Conservation (phyloP, 2,113 vertebrate genomes). For the Heterotilapia buettikoferi region DNA sequence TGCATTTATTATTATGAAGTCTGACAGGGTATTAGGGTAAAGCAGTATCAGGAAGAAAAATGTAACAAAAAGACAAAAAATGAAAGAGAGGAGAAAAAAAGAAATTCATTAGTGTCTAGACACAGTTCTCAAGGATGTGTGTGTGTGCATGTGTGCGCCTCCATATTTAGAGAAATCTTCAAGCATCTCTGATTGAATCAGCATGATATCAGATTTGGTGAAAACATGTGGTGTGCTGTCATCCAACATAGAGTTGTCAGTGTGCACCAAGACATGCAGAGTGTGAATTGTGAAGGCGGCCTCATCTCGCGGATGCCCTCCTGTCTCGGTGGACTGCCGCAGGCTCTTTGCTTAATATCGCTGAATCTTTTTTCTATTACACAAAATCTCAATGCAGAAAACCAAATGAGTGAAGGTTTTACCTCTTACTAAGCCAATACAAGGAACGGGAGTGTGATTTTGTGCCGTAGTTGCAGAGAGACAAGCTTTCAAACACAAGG, state of each 20-base stretch:
- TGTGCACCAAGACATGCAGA: conserved; percentile 23
- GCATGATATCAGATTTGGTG: conserved; percentile 47
- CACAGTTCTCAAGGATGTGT: background rate
- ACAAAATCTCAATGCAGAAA: background rate
- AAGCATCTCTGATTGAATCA: conserved; percentile 55
- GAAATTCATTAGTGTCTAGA: background rate
- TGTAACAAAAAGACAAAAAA: background rate
- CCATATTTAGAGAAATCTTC: conserved; percentile 39
- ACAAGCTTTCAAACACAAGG: background rate
- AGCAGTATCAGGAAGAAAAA: background rate
- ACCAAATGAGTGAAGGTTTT: background rate
- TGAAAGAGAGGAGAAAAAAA: background rate
- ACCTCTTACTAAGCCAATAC: background rate
- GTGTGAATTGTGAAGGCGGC: conserved; percentile 35
- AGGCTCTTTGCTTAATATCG: background rate
- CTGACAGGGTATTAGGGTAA: background rate
- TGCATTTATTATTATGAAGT: background rate
- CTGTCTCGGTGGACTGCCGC: conserved; percentile 8
- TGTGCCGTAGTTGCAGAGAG: background rate
- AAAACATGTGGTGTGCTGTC: conserved; percentile 54
- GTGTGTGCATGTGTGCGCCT: background rate
- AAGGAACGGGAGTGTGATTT: background rate
- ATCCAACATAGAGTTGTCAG: conserved; percentile 47
- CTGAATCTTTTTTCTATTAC: background rate
- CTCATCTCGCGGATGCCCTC: conserved; percentile 1